phyloP scores from a whole-genome alignment of 2,113 vertebrate species.

The Malurus cyaneus region DNA sequence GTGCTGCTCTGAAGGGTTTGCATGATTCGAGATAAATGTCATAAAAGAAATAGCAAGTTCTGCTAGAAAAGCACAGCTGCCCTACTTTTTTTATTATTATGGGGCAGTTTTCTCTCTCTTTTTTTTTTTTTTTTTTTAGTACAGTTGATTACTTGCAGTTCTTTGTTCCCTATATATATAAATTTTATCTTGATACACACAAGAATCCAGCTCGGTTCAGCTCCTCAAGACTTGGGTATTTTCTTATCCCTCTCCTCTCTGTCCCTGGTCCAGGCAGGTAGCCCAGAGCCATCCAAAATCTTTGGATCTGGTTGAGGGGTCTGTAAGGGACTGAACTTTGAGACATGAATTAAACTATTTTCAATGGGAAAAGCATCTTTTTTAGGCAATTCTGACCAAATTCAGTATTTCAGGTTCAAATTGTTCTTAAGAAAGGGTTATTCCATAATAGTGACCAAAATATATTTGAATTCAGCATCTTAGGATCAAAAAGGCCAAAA shows the following conservation, averaged over 20 bases:
- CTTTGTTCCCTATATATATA: neutral
- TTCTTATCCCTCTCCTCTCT: neutral
- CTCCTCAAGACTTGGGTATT: neutral
- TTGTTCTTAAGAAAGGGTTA: neutral
- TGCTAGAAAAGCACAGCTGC: slow-evolving; percentile 1
- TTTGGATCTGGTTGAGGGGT: neutral
- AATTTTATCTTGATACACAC: neutral
- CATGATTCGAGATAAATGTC: slow-evolving; percentile 42
- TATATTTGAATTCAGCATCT: neutral
- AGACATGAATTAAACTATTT: neutral
- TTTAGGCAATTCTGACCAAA: neutral
- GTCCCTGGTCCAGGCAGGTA: neutral
- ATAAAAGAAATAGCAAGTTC: slow-evolving; percentile 34
- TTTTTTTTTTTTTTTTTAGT: neutral
- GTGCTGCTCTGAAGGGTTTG: slow-evolving; percentile 33
- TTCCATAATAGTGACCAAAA: neutral
- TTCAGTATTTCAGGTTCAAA: neutral
- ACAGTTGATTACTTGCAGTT: neutral
- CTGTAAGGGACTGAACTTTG: neutral
- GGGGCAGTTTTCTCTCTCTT: neutral
- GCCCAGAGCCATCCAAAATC: neutral
- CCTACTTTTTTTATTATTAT: slow-evolving; percentile 17
- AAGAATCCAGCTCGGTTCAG: neutral
- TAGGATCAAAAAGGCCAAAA: neutral
- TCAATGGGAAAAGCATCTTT: neutral